Base-by-base conservation (phyloP, 2,888 invertebrate species). In the Beris morrisii region DNA sequence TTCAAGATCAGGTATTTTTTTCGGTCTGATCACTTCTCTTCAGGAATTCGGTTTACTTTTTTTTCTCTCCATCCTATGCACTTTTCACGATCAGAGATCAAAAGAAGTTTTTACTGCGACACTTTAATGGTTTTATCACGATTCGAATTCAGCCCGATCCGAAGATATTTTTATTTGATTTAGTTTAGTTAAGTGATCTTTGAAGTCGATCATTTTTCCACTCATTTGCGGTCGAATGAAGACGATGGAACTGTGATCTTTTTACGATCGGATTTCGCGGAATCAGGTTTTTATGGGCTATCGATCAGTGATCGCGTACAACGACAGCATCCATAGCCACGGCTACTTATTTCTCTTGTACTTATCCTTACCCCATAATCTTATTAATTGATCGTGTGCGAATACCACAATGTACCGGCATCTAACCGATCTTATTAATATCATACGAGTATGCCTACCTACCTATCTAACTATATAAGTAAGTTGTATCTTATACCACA, bases 301-400 rank as follows among this genome's bases (percentile, higher is more conserved):
- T 9, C 30, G 31, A 48, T 59, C 38, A 15, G 30, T 56, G 22
- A 22, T 22, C 22, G 22, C 22, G 22, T 22, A 43, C 43, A 53
- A 28, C 53, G 32, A 52, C 32, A 43, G 9, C 63, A 63, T 59
- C 64, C 52, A 55, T 15, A 15, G 12, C n/a, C 7, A 32, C 32
- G 11, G 59, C 59, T 59, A 32, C 48, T 44, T 38, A 50, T 52
- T 7, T 61, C 61, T 38, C 38, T 11, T 30, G 13, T 43, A 43
- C 32, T 38, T 30, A 15, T 5, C 32, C 46, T 13, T 59, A 48
- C n/a, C 58, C 31, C 30, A 57, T 54, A 59, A 68, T 68, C 68
- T 66, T 68, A 68, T 68, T 68, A 68, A 68, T 68, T 68, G 68
- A 68, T 68, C 68, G 66, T 68, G 68, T 68, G 68, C 64, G 66